A percentile compares a stretch with the other conserved stretches of the same genome.
Conservation (phyloP, 2,888 invertebrate species). For the Rhaphigaster nebulosa region DNA sequence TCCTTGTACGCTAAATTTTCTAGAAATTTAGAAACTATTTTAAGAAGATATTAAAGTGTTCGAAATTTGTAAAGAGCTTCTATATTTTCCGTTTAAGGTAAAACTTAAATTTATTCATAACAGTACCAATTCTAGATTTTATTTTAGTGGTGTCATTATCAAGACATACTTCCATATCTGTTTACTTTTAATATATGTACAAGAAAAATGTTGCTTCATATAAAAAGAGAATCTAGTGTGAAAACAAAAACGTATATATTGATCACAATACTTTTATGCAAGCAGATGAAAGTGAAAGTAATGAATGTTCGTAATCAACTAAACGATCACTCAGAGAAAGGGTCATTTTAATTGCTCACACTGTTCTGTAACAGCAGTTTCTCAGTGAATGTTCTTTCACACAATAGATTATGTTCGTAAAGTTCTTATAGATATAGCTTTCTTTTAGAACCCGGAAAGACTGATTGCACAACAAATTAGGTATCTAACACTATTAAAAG, state of each 20-base stretch:
- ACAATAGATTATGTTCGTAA: neutral
- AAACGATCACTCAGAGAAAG: neutral
- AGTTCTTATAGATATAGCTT: neutral
- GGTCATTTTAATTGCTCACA: slow-evolving; percentile 10
- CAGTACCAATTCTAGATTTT: neutral
- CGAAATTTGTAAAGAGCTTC: too few relatives aligned
- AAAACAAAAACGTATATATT: neutral
- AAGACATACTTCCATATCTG: too few relatives aligned
- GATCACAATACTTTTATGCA: neutral
- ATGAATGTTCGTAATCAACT: neutral
- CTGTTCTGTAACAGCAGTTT: neutral
- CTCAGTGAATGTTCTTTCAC: neutral
- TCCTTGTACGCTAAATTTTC: too few relatives aligned
- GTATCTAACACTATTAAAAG: too few relatives aligned
- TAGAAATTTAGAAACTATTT: too few relatives aligned
- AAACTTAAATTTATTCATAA: too few relatives aligned
- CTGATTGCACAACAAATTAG: neutral
- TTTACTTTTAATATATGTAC: too few relatives aligned
- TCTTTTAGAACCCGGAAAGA: neutral
- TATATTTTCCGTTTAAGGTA: too few relatives aligned
- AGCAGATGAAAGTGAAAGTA: neutral
- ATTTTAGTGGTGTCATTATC: neutral
- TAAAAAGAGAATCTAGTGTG: neutral
- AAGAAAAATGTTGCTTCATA: neutral
- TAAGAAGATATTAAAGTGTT: too few relatives aligned